These are phyloP conservation scores for Leptura quadrifasciata DNA, from an alignment of 2,888 invertebrate genomes.

Conservation along the genomic window DNA sequence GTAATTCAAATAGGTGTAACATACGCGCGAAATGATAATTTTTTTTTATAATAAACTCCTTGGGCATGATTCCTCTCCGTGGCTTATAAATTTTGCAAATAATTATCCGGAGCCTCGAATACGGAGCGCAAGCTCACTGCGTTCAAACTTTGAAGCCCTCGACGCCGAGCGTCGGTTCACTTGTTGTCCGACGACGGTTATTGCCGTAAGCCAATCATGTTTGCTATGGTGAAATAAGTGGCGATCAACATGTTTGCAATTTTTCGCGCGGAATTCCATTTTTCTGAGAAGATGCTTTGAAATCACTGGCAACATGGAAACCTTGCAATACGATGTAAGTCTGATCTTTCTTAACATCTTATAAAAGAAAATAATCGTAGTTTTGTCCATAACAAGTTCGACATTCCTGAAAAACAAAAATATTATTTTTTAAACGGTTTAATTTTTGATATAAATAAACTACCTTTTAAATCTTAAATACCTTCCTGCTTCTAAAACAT, in stretches of 20 bases:
- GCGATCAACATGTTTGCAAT: constrained; percentile 41
- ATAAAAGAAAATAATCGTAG: neutral
- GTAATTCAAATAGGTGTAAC: too few species aligned
- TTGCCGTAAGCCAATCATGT: constrained; percentile 51
- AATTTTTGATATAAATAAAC: too few species aligned
- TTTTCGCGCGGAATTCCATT: constrained; percentile 45
- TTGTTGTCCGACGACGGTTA: constrained; percentile 55
- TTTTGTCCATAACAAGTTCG: too few species aligned
- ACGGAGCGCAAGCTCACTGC: constrained; percentile 24
- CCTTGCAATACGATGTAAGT: constrained; percentile 22
- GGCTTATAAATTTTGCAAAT: constrained; percentile 8
- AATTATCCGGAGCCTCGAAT: neutral
- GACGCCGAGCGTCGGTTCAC: constrained; percentile 48
- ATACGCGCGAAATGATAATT: too few species aligned
- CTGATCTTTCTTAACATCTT: neutral
- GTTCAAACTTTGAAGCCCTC: constrained; percentile 28
- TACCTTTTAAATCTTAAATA: too few species aligned
- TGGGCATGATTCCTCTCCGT: neutral
- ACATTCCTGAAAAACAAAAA: too few species aligned
- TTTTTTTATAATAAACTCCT: too few species aligned
- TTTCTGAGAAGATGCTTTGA: constrained; percentile 20
- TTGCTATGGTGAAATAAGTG: constrained; percentile 45
- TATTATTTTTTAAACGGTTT: too few species aligned
- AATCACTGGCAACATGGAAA: constrained; percentile 5
- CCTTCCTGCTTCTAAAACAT: too few species aligned